A percentile compares a stretch with the other conserved stretches of the same genome.
Conservation (phyloP, 2,113 vertebrate species). For the Hypocryptadius cinnamomeus region DNA sequence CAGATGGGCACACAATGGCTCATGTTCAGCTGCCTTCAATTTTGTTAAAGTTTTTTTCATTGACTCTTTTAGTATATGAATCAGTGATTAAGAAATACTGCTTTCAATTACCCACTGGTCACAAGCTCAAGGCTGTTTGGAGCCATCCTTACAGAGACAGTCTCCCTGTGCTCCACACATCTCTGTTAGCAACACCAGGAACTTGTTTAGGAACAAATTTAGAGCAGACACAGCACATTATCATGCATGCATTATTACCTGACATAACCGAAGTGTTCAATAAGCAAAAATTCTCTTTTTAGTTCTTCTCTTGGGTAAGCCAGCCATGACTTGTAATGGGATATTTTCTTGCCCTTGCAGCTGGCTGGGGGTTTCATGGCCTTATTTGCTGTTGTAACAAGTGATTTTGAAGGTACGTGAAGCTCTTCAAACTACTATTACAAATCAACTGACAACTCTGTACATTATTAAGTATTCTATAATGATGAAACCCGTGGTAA, state of each 20-base stretch:
- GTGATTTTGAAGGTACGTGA: background rate
- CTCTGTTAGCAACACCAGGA: background rate
- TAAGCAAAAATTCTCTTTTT: background rate
- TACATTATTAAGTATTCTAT: background rate
- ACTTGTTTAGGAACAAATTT: background rate
- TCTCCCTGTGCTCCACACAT: background rate
- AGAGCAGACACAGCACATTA: background rate
- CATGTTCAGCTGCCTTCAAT: background rate
- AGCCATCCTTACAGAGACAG: background rate
- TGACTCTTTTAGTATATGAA: background rate
- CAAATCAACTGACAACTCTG: background rate
- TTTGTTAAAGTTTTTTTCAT: background rate
- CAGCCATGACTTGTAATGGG: background rate
- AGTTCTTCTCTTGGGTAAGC: background rate
- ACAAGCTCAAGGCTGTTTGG: background rate
- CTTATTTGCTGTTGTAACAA: background rate
- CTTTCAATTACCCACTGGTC: background rate
- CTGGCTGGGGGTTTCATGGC: background rate
- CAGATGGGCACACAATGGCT: background rate
- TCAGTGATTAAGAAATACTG: background rate
- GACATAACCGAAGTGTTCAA: background rate
- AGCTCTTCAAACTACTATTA: background rate
- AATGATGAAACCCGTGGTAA: background rate
- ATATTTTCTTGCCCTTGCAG: background rate
- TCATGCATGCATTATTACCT: background rate